These are phyloP conservation scores for Noturus placidus DNA, from an alignment of 2,113 vertebrate species.

Conservation along the genomic window DNA sequence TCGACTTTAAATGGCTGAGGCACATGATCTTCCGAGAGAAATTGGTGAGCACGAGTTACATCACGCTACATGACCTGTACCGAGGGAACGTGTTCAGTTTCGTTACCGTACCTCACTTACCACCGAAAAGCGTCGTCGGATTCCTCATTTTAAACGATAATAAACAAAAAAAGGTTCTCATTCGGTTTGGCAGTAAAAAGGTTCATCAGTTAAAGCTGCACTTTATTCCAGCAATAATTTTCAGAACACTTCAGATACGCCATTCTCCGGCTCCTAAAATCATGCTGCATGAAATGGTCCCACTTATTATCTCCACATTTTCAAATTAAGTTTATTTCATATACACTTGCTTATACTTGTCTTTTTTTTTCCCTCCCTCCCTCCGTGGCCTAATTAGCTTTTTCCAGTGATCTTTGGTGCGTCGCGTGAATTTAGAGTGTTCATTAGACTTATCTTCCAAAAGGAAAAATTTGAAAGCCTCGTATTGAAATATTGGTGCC, in stretches of 20 bases:
- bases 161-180: background rate
- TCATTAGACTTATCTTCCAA: background rate
- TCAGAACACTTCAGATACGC: too few relatives aligned
- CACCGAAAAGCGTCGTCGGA: background rate
- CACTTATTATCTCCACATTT: background rate
- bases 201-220: background rate
- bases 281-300: too few relatives aligned
- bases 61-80: background rate
- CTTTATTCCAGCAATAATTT: too few relatives aligned
- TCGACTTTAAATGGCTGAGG: slow-evolving; percentile 96
- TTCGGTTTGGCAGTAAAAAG: background rate
- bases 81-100: background rate
- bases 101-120: background rate
- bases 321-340: background rate
- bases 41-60: slow-evolving; percentile 79
- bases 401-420: background rate
- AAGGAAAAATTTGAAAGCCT: background rate
- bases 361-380: background rate
- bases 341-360: background rate
- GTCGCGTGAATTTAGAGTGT: background rate
- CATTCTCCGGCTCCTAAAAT: too few relatives aligned
- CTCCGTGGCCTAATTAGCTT: background rate
- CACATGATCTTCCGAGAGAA: slow-evolving; percentile 96
- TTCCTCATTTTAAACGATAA: background rate
- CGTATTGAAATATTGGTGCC: background rate